These are phyloP conservation scores for Diaperis boleti DNA, from an alignment of 2,888 invertebrate species.

Conservation along the genomic window DNA sequence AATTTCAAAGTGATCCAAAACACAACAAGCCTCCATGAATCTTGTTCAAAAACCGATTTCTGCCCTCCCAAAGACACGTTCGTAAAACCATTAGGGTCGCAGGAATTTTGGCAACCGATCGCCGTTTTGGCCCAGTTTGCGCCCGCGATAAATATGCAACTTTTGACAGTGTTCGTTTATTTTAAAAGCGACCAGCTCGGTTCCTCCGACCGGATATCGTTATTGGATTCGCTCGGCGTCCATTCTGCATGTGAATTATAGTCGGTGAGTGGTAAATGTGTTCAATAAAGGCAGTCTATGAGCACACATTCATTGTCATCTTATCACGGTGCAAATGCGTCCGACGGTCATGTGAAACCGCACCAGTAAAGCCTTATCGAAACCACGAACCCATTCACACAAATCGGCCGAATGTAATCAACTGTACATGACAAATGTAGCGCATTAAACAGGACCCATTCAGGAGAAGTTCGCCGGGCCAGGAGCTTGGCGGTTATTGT, in stretches of 20 bases:
- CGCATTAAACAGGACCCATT: conserved; percentile 57
- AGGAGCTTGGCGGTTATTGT: conserved; percentile 5
- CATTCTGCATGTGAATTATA: conserved; percentile 39
- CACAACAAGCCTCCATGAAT: too few relatives aligned
- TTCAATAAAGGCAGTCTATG: conserved; percentile 56
- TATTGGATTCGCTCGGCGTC: conserved; percentile 19
- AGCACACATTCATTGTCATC: conserved; percentile 62
- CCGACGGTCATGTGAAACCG: conserved; percentile 56
- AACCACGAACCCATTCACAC: conserved; percentile 61
- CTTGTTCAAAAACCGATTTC: too few relatives aligned
- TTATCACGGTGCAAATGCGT: conserved; percentile 59
- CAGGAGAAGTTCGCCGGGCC: conserved; percentile 47
- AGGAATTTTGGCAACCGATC: neutral
- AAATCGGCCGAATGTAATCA: conserved; percentile 64
- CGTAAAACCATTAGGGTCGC: neutral
- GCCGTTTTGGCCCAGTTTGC: conserved; percentile 2
- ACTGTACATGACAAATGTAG: conserved; percentile 64
- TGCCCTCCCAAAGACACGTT: too few relatives aligned
- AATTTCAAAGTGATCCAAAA: neutral
- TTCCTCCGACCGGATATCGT: neutral
- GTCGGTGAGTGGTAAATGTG: conserved; percentile 49
- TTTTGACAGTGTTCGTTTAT: neutral
- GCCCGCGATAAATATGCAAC: neutral
- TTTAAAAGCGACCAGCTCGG: neutral
- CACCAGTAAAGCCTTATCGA: conserved; percentile 58